Evolutionary conservation across 2,888 invertebrate species (phyloP), one percentile per base, ranked within the genome.

Genomic region (Strigamia maritima): DNA sequence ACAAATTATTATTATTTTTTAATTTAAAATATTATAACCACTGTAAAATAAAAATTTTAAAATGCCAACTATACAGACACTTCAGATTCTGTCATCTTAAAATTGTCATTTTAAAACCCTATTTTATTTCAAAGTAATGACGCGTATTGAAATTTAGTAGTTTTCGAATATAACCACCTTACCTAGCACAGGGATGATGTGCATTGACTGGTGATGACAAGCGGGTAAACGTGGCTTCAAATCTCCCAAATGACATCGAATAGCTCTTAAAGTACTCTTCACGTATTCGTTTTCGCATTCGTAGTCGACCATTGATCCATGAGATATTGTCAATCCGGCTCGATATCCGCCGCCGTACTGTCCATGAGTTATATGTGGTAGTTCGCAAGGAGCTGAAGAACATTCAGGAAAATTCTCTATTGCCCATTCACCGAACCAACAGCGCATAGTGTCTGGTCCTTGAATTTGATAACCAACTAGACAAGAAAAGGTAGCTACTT

Each of bases 401-500:
- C 94, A 94, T 84, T 92, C 92, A 0, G 94, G 93, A 86, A 91
- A 89, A 77, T 90, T 90, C 12, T 91, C 90, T 0, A 91, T 91
- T 0, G 92, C 91, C 94, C 94, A 94, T 83, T 93, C 92, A 2
- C 94, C 94, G 81, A 92, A 91, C 89, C 92, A 92, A 84, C 94
- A 94, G 38, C 91, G 89, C 40, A 94, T 86, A 82, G 91, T 91
- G 1, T 90, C 90, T 0, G 92, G 90, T 0, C 94, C 94, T 80
- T 85, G 85, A 2, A 87, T 83, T 75, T 85, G 85, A 84, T 86
- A 93, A 82, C 94, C 94, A 81, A 90, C 90, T 84, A 90, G 89
- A 85, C 94, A 95, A 65, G 91, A 90, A 84, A 94, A 91, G 79
- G 92, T 91, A 0, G 93, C 90, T 6, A 91, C 90, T 84, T 92